A percentile compares a stretch with the other conserved stretches of the same genome.
phyloP scores from a whole-genome alignment of 2,797 vertebrate genomes.

The Dipus sagitta region DNA sequence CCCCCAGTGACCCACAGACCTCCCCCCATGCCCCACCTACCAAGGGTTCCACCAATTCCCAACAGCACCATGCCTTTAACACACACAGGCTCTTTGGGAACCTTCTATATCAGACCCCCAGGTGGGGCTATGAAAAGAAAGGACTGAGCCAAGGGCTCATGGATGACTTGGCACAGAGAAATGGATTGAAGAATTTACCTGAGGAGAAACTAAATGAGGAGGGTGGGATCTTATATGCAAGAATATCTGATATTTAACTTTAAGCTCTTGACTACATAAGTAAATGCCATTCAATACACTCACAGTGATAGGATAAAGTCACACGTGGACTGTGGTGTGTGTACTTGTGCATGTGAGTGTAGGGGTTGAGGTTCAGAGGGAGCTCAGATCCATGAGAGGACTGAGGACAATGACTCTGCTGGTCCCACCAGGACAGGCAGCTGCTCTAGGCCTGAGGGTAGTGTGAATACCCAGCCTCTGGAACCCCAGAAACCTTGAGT shows the following conservation, averaged over 20 bases:
- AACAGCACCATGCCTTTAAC: background rate
- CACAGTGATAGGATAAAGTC: no score
- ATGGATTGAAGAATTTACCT: background rate
- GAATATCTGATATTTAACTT: background rate
- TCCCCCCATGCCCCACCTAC: background rate
- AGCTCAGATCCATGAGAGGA: no score
- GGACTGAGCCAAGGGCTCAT: background rate
- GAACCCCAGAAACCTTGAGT: background rate
- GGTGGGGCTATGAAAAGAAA: background rate
- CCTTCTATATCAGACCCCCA: no score
- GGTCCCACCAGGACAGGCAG: background rate
- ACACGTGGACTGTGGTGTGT: no score
- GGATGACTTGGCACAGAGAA: background rate
- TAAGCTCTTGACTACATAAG: background rate
- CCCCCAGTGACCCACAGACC: no score
- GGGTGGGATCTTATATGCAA: background rate
- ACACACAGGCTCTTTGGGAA: background rate
- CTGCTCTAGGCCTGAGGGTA: background rate
- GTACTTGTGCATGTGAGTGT: no score
- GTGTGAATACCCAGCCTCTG: rapidly evolving
- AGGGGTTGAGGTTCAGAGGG: background rate
- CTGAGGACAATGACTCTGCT: background rate
- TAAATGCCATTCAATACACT: background rate
- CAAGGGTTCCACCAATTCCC: background rate
- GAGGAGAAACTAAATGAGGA: background rate